phyloP scores from a whole-genome alignment of 2,113 vertebrate genomes.

The Lagenorhynchus albirostris region DNA sequence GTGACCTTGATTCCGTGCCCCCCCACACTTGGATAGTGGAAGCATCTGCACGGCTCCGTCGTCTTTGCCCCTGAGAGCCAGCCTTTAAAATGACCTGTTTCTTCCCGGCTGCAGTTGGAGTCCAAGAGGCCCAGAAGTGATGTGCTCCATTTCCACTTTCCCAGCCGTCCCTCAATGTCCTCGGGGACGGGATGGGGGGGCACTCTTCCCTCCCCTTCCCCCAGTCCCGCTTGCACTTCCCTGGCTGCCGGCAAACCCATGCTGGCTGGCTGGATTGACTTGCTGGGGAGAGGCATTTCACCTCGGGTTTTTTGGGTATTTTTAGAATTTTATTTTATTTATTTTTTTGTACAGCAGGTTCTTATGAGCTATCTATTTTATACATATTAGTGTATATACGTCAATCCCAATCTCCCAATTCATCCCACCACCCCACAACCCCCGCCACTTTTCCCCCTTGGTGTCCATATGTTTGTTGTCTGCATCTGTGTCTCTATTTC shows the following conservation, averaged over 20 bases:
- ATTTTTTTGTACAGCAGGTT: too few species aligned
- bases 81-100: slow-evolving; percentile 3
- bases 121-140: neutral
- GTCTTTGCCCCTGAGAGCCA: neutral
- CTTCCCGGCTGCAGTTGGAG: neutral
- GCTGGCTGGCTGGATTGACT: slow-evolving; percentile 28
- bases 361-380: too few species aligned
- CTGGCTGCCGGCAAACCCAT: neutral
- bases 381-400: too few species aligned
- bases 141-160: neutral
- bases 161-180: neutral
- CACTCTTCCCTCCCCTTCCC: neutral
- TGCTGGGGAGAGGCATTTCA: slow-evolving; percentile 35
- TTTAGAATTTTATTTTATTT: too few species aligned
- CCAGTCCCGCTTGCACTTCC: neutral
- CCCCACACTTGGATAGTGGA: neutral
- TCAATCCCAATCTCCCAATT: too few species aligned
- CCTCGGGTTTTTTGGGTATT: slow-evolving; percentile 22
- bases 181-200: neutral
- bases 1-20: slow-evolving; percentile 2
- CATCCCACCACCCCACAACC: too few species aligned
- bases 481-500: too few species aligned
- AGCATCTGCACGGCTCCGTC: neutral
- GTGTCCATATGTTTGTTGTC: too few species aligned
- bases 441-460: too few species aligned